Conservation (phyloP, 30 jellyfish, hydroid and myxozoan species). For the Aurelia aurita region DNA sequence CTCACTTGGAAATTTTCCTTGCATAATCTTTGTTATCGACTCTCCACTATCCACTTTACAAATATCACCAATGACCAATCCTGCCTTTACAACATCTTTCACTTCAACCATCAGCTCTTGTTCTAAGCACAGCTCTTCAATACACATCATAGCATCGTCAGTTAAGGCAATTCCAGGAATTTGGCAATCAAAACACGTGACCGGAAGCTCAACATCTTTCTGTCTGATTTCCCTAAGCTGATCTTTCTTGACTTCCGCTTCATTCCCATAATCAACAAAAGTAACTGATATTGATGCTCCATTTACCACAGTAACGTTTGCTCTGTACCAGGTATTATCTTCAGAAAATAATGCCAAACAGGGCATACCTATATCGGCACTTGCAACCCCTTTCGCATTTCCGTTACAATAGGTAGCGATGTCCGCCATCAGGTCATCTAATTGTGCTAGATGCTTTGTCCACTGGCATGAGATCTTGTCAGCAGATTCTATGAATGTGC, state of each 20-base stretch:
- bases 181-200: slow-evolving; percentile 50
- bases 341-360: slow-evolving; percentile 49
- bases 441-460: slow-evolving; percentile 19
- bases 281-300: slow-evolving; percentile 8
- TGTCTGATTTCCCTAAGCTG: slow-evolving; percentile 35
- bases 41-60: slow-evolving; percentile 1
- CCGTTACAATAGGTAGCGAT: slow-evolving; percentile 46
- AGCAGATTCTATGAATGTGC: slow-evolving; percentile 38
- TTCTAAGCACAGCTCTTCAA: slow-evolving; percentile 30
- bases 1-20: not conserved
- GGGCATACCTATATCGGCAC: slow-evolving; percentile 11
- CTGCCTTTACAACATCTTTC: slow-evolving; percentile 1
- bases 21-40: slow-evolving; percentile 24
- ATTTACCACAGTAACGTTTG: slow-evolving; percentile 5
- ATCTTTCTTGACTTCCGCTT: slow-evolving; percentile 29
- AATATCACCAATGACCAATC: slow-evolving; percentile 11
- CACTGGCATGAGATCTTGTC: slow-evolving; percentile 54
- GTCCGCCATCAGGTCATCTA: slow-evolving; percentile 73
- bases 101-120: slow-evolving; percentile 19
- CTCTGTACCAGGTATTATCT: slow-evolving; percentile 70
- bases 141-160: not conserved
- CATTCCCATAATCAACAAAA: slow-evolving; percentile 67
- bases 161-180: slow-evolving; percentile 20
- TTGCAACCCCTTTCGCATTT: not conserved
- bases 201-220: slow-evolving; percentile 48